These are phyloP conservation scores for Distichodus sexfasciatus DNA, from an alignment of 2,797 vertebrate species.

Conservation along the genomic window DNA sequence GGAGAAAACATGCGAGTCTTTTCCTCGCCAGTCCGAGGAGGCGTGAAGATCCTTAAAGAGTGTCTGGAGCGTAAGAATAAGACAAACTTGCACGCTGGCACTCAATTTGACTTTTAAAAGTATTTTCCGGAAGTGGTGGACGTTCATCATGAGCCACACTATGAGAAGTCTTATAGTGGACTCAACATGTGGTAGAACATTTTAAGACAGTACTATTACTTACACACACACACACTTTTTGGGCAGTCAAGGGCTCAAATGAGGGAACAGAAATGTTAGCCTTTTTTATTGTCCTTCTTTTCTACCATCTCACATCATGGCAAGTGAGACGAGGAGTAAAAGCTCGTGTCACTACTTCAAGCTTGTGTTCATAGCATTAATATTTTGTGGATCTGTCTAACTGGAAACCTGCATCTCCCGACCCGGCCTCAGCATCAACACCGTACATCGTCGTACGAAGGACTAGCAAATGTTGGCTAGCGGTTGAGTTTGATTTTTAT, in stretches of 20 bases:
- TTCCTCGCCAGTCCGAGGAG: too few relatives aligned
- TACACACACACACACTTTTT: not conserved
- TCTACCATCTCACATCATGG: not conserved
- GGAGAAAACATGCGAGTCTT: too few relatives aligned
- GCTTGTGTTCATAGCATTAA: constrained; percentile 10
- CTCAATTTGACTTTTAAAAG: too few relatives aligned
- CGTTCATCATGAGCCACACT: not conserved
- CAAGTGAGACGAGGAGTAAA: constrained; percentile 1
- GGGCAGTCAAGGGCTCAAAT: constrained; percentile 8
- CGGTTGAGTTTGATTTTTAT: not conserved
- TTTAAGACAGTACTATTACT: not conserved
- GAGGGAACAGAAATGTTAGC: constrained; percentile 10
- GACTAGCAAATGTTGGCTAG: constrained; percentile 10
- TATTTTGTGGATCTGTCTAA: not conserved
- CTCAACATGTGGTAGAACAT: not conserved
- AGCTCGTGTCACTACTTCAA: not conserved
- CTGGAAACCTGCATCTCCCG: not conserved
- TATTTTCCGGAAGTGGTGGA: too few relatives aligned
- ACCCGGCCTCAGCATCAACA: constrained; percentile 27
- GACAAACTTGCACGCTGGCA: too few relatives aligned
- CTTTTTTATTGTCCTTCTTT: not conserved
- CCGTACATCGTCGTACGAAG: not conserved
- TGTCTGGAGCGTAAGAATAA: too few relatives aligned
- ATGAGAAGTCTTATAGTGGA: not conserved
- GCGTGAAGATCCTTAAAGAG: too few relatives aligned